phyloP scores from a whole-genome alignment of 2,113 vertebrate species.

The Austrofundulus limnaeus region DNA sequence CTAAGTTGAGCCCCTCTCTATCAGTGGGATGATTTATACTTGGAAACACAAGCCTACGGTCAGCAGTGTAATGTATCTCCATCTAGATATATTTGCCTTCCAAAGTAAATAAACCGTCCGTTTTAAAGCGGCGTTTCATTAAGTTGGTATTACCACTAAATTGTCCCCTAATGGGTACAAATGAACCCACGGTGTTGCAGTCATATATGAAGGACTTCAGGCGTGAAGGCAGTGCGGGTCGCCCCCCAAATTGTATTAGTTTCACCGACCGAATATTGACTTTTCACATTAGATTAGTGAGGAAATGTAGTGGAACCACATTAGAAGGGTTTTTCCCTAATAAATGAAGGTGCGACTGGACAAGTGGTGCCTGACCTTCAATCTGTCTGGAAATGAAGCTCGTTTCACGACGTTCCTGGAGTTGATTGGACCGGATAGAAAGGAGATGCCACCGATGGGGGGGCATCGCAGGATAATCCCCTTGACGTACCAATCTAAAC shows the following conservation, averaged over 20 bases:
- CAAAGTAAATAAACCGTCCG: slow-evolving; percentile 65
- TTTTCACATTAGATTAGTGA: slow-evolving; percentile 64
- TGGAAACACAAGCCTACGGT: slow-evolving; percentile 27
- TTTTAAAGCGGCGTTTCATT: slow-evolving; percentile 42
- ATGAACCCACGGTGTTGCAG: slow-evolving; percentile 28
- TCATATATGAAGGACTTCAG: slow-evolving; percentile 17
- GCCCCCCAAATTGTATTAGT: slow-evolving; percentile 58
- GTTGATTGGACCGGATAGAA: slow-evolving; percentile 46
- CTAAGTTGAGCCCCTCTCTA: slow-evolving; percentile 61
- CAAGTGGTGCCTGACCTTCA: slow-evolving; percentile 50
- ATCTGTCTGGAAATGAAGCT: slow-evolving; percentile 35
- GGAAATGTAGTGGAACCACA: slow-evolving; percentile 54
- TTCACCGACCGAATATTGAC: slow-evolving; percentile 62
- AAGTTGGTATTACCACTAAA: slow-evolving; percentile 38
- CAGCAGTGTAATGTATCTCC: slow-evolving; percentile 14
- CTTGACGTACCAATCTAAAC: no score
- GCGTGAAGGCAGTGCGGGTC: slow-evolving; percentile 24
- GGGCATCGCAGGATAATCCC: slow-evolving; percentile 21
- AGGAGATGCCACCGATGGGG: slow-evolving; percentile 24
- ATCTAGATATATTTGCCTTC: slow-evolving; percentile 42
- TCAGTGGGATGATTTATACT: slow-evolving; percentile 56
- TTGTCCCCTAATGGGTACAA: slow-evolving; percentile 44
- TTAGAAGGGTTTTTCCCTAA: slow-evolving; percentile 48
- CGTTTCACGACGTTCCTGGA: slow-evolving; percentile 38
- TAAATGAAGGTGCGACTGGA: slow-evolving; percentile 48